Percentiles rank a stretch among this genome's conserved stretches.
Evolutionary conservation across 2,888 invertebrate genomes (phyloP).

Genomic region (Trachelus tabidus): DNA sequence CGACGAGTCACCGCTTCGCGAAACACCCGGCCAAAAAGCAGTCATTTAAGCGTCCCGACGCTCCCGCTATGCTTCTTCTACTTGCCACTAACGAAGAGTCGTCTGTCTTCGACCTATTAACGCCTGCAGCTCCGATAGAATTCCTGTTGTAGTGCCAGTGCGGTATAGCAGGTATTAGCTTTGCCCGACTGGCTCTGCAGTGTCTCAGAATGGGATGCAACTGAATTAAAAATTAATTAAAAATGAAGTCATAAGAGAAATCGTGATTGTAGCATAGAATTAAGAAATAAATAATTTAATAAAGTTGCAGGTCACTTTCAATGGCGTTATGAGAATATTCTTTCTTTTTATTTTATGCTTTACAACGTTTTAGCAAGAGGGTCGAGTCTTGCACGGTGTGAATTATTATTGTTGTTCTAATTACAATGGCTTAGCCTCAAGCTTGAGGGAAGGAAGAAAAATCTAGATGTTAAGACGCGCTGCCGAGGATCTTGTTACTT

Average conservation of each 20-base stretch:
- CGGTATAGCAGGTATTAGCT: neutral
- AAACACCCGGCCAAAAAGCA: neutral
- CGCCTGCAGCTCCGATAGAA: neutral
- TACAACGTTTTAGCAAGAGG: neutral
- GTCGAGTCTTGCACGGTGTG: constrained; percentile 23
- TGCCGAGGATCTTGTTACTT: constrained; percentile 12
- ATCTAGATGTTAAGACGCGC: constrained; percentile 6
- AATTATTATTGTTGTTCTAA: constrained; percentile 47
- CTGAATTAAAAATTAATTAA: too few relatives aligned
- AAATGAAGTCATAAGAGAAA: neutral
- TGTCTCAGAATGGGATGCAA: neutral
- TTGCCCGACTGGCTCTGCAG: neutral
- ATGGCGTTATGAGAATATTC: neutral
- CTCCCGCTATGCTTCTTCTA: neutral
- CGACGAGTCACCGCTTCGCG: neutral
- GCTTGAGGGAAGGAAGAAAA: constrained; percentile 18
- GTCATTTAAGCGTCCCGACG: neutral
- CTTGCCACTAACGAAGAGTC: neutral
- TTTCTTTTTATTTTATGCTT: neutral
- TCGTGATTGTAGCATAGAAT: neutral
- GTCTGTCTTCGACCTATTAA: neutral
- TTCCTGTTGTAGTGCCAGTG: neutral
- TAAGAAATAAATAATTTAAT: neutral
- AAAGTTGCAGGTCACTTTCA: neutral
- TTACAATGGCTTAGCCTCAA: constrained; percentile 37